Evolutionary conservation across 2,888 invertebrate species (phyloP).

Genomic region (Horisme vitalbata): DNA sequence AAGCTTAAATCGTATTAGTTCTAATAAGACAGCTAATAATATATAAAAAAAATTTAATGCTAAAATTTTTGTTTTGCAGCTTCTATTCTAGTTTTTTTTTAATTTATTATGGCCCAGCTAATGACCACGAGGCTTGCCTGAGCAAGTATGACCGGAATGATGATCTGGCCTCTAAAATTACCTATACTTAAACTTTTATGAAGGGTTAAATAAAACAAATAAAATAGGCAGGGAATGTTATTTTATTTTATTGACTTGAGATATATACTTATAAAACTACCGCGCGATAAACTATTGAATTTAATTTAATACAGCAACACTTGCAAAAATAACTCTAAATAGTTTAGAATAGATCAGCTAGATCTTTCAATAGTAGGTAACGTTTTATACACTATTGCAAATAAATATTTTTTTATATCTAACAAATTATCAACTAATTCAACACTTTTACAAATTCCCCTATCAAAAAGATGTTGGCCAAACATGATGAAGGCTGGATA

Average conservation of each 20-base stretch:
- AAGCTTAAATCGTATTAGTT: no score
- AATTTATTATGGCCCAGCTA: no score
- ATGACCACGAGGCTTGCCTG: no score
- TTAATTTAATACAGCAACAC: constrained; percentile 8
- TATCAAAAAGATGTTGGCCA: constrained; percentile 24
- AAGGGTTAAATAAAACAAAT: constrained; percentile 16
- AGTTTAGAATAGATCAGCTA: constrained; percentile 13
- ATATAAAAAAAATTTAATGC: no score
- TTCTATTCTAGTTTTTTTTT: no score
- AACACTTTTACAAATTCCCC: constrained; percentile 44
- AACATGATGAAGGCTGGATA: constrained; percentile 17
- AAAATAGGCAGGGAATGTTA: constrained; percentile 38
- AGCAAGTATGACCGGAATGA: no score
- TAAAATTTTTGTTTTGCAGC: no score
- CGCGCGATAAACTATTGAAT: no score
- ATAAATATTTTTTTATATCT: constrained; percentile 44
- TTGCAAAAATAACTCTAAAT: constrained; percentile 8
- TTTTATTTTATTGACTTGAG: constrained; percentile 38
- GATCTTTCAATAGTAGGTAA: constrained; percentile 23
- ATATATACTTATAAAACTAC: no score
- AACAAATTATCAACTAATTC: constrained; percentile 48
- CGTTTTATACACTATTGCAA: constrained; percentile 31
- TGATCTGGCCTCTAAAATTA: no score
- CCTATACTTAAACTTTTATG: neutral
- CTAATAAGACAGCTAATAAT: no score